phyloP scores from a whole-genome alignment of 2,797 vertebrate genomes.

The Pangasius krempfi region DNA sequence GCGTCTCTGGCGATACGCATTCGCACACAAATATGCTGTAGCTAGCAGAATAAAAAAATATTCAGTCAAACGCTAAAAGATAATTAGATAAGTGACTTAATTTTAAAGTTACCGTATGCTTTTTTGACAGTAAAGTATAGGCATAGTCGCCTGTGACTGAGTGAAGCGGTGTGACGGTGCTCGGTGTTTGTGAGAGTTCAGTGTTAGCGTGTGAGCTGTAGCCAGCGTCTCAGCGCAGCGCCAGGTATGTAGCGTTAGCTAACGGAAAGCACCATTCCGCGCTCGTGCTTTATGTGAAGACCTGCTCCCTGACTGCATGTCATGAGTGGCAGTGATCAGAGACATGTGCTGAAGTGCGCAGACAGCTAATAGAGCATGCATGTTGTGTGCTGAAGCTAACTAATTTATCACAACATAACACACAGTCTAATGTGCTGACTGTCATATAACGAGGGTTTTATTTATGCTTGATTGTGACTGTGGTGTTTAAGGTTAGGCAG shows the following conservation, averaged over 20 bases:
- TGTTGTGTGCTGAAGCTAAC: not conserved
- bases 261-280: too few relatives aligned
- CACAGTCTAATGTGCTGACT: not conserved
- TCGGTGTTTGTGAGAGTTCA: not conserved
- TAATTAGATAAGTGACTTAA: not conserved
- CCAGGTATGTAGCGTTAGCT: constrained; percentile 22
- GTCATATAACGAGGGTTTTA: not conserved
- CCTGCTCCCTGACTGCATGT: not conserved
- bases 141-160: not conserved
- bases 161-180: not conserved
- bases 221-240: not conserved
- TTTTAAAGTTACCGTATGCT: not conserved
- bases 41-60: not conserved
- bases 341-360: not conserved
- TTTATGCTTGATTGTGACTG: not conserved
- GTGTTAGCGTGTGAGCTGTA: not conserved
- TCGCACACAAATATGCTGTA: not conserved
- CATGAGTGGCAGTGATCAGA: not conserved
- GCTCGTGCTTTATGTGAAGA: not conserved
- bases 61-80: not conserved
- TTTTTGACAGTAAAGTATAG: not conserved
- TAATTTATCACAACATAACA: not conserved
- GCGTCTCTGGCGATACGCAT: constrained; percentile 15
- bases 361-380: not conserved
- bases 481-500: not conserved